Conservation (phyloP, 2,113 vertebrate species). For the Sitta europaea region DNA sequence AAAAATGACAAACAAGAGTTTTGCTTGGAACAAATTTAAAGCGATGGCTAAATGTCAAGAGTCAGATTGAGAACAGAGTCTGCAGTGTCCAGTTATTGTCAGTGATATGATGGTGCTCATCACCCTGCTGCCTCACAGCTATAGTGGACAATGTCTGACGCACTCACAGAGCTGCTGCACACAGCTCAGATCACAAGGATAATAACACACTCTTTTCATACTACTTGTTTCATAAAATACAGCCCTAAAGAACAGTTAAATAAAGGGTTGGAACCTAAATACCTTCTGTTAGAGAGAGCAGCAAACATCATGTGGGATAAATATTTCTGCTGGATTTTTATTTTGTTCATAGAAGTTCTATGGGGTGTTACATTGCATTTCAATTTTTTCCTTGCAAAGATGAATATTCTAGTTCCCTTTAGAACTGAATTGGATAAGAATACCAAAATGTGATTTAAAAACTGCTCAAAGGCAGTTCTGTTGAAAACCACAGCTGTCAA, state of each 20-base stretch:
- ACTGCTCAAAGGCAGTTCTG: background rate
- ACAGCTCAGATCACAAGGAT: fast-evolving
- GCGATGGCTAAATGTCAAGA: background rate
- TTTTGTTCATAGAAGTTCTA: background rate
- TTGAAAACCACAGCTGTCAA: background rate
- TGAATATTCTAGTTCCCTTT: background rate
- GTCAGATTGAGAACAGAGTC: background rate
- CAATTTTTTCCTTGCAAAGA: background rate
- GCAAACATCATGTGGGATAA: background rate
- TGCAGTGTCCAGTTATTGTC: background rate
- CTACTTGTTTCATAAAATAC: background rate
- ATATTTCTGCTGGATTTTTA: background rate
- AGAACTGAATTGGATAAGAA: background rate
- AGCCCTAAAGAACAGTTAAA: background rate
- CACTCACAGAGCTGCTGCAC: background rate
- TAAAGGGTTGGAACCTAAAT: background rate
- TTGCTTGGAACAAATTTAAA: background rate
- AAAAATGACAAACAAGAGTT: background rate
- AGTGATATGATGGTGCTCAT: background rate
- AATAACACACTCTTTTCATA: background rate
- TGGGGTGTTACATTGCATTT: background rate
- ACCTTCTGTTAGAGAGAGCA: background rate
- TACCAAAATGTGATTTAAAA: background rate
- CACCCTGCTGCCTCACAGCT: background rate
- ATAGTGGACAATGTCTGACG: background rate